Conservation (phyloP, 2,797 vertebrate species). For the Cyclopterus lumpus region DNA sequence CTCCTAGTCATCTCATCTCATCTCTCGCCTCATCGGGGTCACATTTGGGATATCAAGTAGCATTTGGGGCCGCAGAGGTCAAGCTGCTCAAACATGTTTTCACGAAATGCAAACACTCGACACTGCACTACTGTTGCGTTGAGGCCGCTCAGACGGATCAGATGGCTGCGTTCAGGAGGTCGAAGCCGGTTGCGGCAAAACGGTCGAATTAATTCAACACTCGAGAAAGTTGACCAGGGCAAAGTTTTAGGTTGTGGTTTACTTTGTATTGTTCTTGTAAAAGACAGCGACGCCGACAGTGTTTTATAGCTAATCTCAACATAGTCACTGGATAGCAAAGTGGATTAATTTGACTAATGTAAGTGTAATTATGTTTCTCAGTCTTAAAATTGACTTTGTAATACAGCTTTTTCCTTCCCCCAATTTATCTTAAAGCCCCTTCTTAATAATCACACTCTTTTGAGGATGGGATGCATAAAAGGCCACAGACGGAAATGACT, state of each 20-base stretch:
- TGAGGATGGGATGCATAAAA: background rate
- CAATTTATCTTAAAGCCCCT: too few species aligned
- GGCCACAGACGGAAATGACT: background rate
- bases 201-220: slow-evolving; percentile 29
- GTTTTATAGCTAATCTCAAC: background rate
- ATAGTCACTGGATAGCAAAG: too few species aligned
- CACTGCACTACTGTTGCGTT: slow-evolving; percentile 15
- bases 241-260: background rate
- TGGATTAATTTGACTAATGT: background rate
- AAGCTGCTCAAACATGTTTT: slow-evolving; percentile 42
- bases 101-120: slow-evolving; percentile 40
- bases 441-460: too few species aligned
- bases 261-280: background rate
- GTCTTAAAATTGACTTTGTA: background rate
- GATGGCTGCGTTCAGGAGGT: slow-evolving; percentile 48
- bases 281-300: background rate
- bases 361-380: background rate
- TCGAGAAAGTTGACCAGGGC: background rate
- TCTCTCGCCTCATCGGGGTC: slow-evolving; percentile 17
- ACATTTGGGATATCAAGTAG: slow-evolving; percentile 38
- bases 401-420: too few species aligned
- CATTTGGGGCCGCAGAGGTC: slow-evolving; percentile 35
- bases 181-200: slow-evolving; percentile 23
- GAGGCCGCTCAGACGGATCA: slow-evolving; percentile 34
- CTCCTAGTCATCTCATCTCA: background rate